These are phyloP conservation scores for Struthio camelus DNA, from an alignment of 2,113 vertebrate species.

Conservation along the genomic window DNA sequence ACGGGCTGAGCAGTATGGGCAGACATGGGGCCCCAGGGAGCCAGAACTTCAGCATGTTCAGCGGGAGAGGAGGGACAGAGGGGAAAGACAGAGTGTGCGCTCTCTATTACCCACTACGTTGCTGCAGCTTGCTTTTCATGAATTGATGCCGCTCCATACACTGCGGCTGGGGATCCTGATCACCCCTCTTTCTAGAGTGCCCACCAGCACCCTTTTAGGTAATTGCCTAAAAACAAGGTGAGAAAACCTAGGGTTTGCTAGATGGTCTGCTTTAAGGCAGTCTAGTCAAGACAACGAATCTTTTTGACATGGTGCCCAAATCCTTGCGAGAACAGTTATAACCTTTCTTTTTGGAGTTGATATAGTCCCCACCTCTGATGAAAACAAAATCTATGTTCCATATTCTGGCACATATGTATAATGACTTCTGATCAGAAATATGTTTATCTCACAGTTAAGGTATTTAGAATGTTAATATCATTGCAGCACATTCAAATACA, in stretches of 20 bases:
- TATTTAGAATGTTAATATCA: background rate
- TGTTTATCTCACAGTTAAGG: background rate
- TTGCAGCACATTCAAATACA: background rate
- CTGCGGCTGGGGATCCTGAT: background rate
- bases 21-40: background rate
- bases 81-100: background rate
- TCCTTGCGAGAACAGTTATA: background rate
- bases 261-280: background rate
- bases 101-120: background rate
- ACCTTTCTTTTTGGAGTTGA: background rate
- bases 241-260: background rate
- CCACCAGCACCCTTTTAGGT: background rate
- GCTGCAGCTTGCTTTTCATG: background rate
- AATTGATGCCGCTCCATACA: background rate
- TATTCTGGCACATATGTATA: background rate
- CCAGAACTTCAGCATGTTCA: background rate
- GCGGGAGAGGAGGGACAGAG: background rate
- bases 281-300: fast-evolving
- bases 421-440: background rate
- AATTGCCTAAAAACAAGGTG: background rate
- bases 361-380: background rate
- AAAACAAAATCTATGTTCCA: background rate
- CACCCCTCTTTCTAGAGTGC: background rate
- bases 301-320: background rate
- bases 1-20: background rate